phyloP scores from a whole-genome alignment of 2,113 vertebrate genomes.

The Gobio gobio region DNA sequence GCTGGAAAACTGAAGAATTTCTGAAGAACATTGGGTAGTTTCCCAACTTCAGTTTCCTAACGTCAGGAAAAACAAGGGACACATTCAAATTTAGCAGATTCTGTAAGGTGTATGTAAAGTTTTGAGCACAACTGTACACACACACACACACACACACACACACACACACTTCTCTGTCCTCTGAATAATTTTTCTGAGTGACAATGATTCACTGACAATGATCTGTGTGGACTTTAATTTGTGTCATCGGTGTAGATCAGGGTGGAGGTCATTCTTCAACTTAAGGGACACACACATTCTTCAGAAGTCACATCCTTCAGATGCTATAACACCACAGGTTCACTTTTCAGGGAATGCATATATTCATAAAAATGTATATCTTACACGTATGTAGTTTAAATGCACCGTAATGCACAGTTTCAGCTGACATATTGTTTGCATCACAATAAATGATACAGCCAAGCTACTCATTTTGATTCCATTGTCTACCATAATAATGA shows the following conservation, averaged over 20 bases:
- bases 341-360: neutral
- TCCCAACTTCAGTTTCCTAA: too few relatives aligned
- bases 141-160: too few relatives aligned
- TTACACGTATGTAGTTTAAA: neutral
- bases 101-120: too few relatives aligned
- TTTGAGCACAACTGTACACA: too few relatives aligned
- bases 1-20: too few relatives aligned
- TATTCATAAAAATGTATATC: neutral
- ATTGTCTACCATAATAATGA: slow-evolving; percentile 49
- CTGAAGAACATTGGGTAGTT: too few relatives aligned
- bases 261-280: neutral
- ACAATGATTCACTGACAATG: slow-evolving; percentile 28
- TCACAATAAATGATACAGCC: neutral
- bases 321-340: neutral
- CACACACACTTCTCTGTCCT: neutral
- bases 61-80: too few relatives aligned
- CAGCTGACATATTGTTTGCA: neutral
- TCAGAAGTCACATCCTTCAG: neutral
- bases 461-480: neutral
- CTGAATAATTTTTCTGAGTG: neutral
- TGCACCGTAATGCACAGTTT: neutral
- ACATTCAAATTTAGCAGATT: too few relatives aligned
- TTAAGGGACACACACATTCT: neutral
- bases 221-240: slow-evolving; percentile 12
- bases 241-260: neutral